Evolutionary conservation across 2,888 invertebrate genomes (phyloP).

Genomic region (Tetanocera ferruginea): DNA sequence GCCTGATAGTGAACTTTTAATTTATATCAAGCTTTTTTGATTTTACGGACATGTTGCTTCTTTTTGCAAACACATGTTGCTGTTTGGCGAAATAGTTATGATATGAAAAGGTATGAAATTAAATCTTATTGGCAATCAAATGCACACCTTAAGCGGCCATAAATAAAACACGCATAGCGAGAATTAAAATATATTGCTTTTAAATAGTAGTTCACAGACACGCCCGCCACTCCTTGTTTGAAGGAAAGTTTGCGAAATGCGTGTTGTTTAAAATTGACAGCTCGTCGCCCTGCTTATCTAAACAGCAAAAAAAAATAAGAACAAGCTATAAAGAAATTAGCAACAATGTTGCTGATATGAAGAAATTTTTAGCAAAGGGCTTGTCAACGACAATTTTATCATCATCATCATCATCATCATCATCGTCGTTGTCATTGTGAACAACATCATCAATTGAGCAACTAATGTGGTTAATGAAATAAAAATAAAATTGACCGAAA

Average conservation of each 20-base stretch:
- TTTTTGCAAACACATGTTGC: constrained; percentile 10
- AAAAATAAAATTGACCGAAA: constrained; percentile 3
- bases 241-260: not conserved
- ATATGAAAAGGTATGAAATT: not conserved
- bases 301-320: not conserved
- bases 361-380: constrained; percentile 12
- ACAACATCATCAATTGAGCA: not conserved
- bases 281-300: too few species aligned
- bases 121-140: constrained; percentile 6
- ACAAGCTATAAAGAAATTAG: not conserved
- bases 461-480: constrained; percentile 19
- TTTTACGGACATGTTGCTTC: not conserved
- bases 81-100: not conserved
- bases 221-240: not conserved
- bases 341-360: not conserved
- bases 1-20: too few species aligned
- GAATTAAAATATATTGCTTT: not conserved
- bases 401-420: too few species aligned
- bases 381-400: constrained; percentile 13
- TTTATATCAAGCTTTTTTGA: too few species aligned
- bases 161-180: not conserved
- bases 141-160: constrained; percentile 11
- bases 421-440: too few species aligned
- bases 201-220: not conserved
- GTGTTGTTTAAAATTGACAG: too few species aligned